Evolutionary conservation across 2,797 vertebrate genomes (phyloP), one percentile per base, ranked within the genome.

Genomic region (Parauchenoglanis ngamensis): DNA sequence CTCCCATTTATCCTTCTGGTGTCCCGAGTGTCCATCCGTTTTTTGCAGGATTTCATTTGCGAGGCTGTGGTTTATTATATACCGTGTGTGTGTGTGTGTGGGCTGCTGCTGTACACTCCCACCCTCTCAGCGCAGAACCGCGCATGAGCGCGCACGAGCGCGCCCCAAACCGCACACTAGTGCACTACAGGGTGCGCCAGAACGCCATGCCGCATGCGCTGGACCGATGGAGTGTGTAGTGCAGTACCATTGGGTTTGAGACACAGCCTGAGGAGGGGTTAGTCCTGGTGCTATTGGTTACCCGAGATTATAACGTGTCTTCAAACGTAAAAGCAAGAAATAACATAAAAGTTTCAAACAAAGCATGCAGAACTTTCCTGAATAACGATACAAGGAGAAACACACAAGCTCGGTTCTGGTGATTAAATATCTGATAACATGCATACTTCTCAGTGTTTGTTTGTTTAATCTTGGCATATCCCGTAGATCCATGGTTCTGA

Each of bases 41-140:
- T 1, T 12, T 59, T 54, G 49, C 10, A 28, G 44, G 40, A 11
- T 65, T 28, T 82, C 23, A 49, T 65, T 49, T 28, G 61, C 15
- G 59, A 28, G 61, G n/a, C 17, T 78, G 31, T 35, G 44, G 35
- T 78, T 67, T 75, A 40, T 40, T 40, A 84, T 76, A 61, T 85
- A 75, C 7, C 54, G 46, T 12, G 17, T 31, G 75, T 72, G 46
- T 72, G 82, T 25, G 59, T 77, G 72, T 76, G 80, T 67, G 86
- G 87, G 57, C 15, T 75, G 57, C 68, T 31, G 31, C 82, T 54
- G 54, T 59, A 63, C 59, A 85, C 87, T 85, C 84, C 84, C 87
- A 82, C 78, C 10, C 44, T 49, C 35, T 46, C 81, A 77, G 61
- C 49, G 44, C 79, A n/a, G 75, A 44, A 56, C 57, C 59, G 35